These are phyloP conservation scores for Lamproptera curius DNA, from an alignment of 2,888 invertebrate genomes.

Conservation along the genomic window DNA sequence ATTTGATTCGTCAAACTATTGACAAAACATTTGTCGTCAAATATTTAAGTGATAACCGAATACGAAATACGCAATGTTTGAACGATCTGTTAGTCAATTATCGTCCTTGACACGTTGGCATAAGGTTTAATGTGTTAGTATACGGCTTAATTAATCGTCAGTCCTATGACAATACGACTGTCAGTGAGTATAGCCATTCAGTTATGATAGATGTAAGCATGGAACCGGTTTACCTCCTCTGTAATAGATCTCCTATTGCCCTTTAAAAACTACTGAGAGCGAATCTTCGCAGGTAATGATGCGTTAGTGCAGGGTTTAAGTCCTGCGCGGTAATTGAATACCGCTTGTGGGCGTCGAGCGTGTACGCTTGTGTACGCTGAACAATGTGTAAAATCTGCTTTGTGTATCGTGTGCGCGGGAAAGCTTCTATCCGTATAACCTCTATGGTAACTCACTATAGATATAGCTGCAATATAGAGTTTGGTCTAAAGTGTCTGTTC, in stretches of 20 bases:
- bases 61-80: not conserved
- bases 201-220: constrained; percentile 32
- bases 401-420: no score
- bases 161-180: constrained; percentile 32
- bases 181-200: constrained; percentile 21
- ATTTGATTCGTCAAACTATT: no score
- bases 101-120: constrained; percentile 4
- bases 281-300: constrained; percentile 21
- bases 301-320: not conserved
- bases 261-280: constrained; percentile 43
- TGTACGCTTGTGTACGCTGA: no score
- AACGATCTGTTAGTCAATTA: constrained; percentile 8
- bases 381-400: no score
- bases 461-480: no score
- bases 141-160: constrained; percentile 22
- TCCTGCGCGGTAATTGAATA: no score
- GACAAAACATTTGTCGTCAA: no score
- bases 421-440: no score
- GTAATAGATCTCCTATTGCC: constrained; percentile 47
- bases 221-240: constrained; percentile 54
- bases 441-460: no score
- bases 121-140: constrained; percentile 6
- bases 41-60: no score
- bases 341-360: no score
- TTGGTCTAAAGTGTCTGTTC: no score